Percentiles rank a stretch among this genome's conserved stretches.
phyloP scores from a whole-genome alignment of 1,140 invertebrate species.

The Araneus ventricosus region DNA sequence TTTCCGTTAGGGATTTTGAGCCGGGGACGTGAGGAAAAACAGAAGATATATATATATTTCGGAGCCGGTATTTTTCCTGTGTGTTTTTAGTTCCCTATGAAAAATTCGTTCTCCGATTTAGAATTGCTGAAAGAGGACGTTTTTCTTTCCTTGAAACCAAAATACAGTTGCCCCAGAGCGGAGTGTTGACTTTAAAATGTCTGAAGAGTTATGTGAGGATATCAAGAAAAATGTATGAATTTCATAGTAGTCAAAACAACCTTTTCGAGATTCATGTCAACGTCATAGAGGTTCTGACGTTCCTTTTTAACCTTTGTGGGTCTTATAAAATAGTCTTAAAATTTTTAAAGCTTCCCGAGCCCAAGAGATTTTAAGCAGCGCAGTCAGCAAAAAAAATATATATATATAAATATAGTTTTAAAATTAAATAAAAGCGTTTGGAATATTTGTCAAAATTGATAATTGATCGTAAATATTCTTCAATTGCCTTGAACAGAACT shows the following conservation, averaged over 20 bases:
- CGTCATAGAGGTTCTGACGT: neutral
- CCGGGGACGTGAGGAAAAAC: slow-evolving; percentile 16
- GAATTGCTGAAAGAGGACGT: neutral
- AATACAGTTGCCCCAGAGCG: slow-evolving; percentile 5
- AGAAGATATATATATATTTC: neutral
- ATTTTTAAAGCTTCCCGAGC: too few species aligned
- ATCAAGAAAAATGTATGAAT: neutral
- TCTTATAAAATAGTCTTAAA: too few species aligned
- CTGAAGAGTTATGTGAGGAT: slow-evolving; percentile 2
- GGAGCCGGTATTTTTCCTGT: neutral
- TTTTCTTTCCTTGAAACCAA: neutral
- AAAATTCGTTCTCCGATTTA: slow-evolving; percentile 15
- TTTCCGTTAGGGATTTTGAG: slow-evolving; percentile 40
- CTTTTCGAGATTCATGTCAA: neutral
- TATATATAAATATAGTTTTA: too few species aligned
- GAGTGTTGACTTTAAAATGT: slow-evolving; percentile 30
- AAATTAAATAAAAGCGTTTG: too few species aligned
- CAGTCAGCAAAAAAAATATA: too few species aligned
- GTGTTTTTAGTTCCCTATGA: slow-evolving; percentile 18
- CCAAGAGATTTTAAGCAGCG: too few species aligned
- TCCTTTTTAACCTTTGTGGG: neutral
- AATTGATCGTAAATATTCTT: too few species aligned
- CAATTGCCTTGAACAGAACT: too few species aligned
- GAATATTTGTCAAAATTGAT: too few species aligned
- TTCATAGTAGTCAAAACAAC: neutral